Conservation (phyloP, 1,140 invertebrate genomes). For the Drosophila leontia region DNA sequence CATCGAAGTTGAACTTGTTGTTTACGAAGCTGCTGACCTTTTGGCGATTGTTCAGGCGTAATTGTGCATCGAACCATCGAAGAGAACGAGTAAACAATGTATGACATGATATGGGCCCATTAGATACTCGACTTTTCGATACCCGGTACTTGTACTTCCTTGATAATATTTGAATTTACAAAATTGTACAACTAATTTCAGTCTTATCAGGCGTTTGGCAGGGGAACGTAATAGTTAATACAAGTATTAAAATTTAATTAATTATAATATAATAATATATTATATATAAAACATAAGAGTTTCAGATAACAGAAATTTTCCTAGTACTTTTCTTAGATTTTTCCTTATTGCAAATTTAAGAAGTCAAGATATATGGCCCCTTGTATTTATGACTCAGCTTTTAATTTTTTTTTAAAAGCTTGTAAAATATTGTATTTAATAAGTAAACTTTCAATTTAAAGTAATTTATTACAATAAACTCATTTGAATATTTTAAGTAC, state of each 20-base stretch:
- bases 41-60: conserved; percentile 19
- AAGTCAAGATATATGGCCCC: neutral
- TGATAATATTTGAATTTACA: neutral
- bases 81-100: conserved; percentile 26
- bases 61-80: conserved; percentile 16
- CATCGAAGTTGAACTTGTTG: conserved; percentile 58
- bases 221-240: neutral
- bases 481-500: neutral
- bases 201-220: conserved; percentile 1
- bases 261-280: neutral
- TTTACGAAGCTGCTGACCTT: conserved; percentile 51
- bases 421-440: neutral
- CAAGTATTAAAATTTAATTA: neutral
- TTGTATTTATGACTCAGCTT: neutral
- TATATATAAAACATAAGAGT: neutral
- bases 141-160: neutral
- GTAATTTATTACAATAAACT: neutral
- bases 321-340: neutral
- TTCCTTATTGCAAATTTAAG: neutral
- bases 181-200: neutral
- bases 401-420: neutral
- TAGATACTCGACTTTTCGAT: conserved; percentile 12
- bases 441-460: neutral
- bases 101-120: neutral
- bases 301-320: neutral